Percentiles rank a stretch among this genome's conserved stretches.
These are phyloP conservation scores for Sinelater perroti DNA, from an alignment of 2,888 invertebrate genomes.

Conservation along the genomic window DNA sequence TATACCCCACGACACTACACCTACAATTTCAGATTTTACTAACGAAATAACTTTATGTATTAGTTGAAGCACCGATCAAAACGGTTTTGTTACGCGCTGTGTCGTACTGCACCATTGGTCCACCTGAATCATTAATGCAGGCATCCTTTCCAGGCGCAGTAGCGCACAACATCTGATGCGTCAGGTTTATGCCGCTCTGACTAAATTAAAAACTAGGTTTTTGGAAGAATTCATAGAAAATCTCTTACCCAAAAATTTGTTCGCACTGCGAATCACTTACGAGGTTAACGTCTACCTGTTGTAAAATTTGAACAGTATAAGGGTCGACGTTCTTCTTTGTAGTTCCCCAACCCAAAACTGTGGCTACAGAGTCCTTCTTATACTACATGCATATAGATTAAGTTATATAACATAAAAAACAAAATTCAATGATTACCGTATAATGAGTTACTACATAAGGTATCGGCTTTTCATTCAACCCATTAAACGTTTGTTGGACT, in stretches of 20 bases:
- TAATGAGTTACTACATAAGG: neutral
- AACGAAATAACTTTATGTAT: no score
- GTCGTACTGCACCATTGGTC: constrained; percentile 1
- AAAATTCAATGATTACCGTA: no score
- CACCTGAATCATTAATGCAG: constrained; percentile 20
- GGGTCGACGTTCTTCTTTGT: neutral
- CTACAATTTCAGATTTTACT: neutral
- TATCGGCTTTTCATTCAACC: constrained; percentile 2
- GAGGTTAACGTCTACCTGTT: neutral
- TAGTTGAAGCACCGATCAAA: neutral
- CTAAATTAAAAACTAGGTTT: neutral
- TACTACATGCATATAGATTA: neutral
- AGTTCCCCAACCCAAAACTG: constrained; percentile 9
- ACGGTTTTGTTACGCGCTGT: neutral
- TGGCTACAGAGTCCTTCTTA: neutral
- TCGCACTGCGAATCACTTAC: neutral
- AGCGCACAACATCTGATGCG: constrained; percentile 4
- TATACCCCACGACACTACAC: constrained; percentile 12
- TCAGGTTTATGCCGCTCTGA: neutral
- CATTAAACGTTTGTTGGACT: neutral
- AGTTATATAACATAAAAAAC: no score
- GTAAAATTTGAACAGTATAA: neutral
- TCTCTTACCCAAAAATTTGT: neutral
- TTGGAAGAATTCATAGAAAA: neutral
- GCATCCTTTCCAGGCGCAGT: neutral